Conservation (phyloP, 2,888 invertebrate genomes). For the Ennomos fuscantarius region DNA sequence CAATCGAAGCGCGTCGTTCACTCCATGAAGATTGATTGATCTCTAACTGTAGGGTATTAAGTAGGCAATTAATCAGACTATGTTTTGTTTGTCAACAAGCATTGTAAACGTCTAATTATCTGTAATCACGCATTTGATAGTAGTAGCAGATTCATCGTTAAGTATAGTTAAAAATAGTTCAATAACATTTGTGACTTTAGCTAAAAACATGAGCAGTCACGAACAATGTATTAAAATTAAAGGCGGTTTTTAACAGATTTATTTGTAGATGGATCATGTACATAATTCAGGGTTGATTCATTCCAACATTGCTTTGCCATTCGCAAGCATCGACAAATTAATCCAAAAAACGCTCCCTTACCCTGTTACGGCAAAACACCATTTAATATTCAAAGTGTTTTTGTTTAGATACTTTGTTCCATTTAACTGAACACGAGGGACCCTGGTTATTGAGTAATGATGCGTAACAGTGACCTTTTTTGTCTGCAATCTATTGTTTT, state of each 20-base stretch:
- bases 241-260: too few relatives aligned
- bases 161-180: neutral
- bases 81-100: conserved; percentile 23
- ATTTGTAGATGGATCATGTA: too few relatives aligned
- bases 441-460: conserved; percentile 63
- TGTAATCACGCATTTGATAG: conserved; percentile 5
- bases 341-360: neutral
- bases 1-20: conserved; percentile 38
- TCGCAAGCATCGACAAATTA: neutral
- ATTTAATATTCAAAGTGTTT: conserved; percentile 31
- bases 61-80: conserved; percentile 35
- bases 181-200: too few relatives aligned
- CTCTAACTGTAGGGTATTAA: conserved; percentile 30
- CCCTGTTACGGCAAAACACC: conserved; percentile 16
- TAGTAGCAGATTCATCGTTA: neutral
- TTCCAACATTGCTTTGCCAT: neutral
- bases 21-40: conserved; percentile 40
- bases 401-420: conserved; percentile 42
- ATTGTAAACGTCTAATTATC: conserved; percentile 21
- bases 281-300: neutral
- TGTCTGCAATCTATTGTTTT: conserved; percentile 58
- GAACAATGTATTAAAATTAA: too few relatives aligned
- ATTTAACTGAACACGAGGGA: conserved; percentile 47
- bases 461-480: conserved; percentile 67
- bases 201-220: too few relatives aligned